Base-by-base conservation (phyloP, 2,113 vertebrate species). In the Symphodus melops region DNA sequence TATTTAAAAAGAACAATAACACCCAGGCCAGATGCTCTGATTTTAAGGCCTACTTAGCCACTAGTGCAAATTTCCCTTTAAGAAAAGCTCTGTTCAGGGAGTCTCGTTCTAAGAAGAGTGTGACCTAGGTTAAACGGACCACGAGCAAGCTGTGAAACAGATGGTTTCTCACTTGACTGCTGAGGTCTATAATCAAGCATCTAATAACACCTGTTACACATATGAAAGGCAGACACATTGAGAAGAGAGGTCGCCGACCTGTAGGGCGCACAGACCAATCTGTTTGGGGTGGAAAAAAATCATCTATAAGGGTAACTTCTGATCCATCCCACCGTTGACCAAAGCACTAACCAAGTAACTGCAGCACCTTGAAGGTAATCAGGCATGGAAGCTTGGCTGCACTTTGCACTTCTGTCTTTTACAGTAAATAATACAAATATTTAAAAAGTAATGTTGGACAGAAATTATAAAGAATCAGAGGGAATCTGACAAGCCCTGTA, bases 131-230 rank as follows among this genome's bases (percentile, higher is more conserved):
- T 86, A 83, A 81, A 62, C 19, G 55, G 74, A 81, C 72, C 77
- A 77, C 62, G 73, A 21, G 72, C 84, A 82, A 73, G 62, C 81
- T 88, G 87, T 77, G 77, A 82, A 83, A 82, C 89, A 91, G 87
- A 89, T 89, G 85, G 79, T 82, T 77, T 81, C 72, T 69, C 67
- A 52, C 69, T 74, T 83, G 74, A 88, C 77, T 81, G 74, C 79
- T 86, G 83, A 53, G 84, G 72, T 71, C 60, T 63, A 69, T 84
- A 78, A 83, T 86, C 79, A 68, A 73, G 52, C 51, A 42, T 77
- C 59, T 75, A 79, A 72, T 72, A 74, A 75, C 69, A 85, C 87
- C 77, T 86, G 74, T 71, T 83, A 64, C 16, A 70, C 62, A 66
- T 52, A 71, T 75, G 16, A 84, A 68, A 68, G 49, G 70, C n/a